phyloP scores from a whole-genome alignment of 1,140 invertebrate genomes.

The Tyrophagus putrescentiae region DNA sequence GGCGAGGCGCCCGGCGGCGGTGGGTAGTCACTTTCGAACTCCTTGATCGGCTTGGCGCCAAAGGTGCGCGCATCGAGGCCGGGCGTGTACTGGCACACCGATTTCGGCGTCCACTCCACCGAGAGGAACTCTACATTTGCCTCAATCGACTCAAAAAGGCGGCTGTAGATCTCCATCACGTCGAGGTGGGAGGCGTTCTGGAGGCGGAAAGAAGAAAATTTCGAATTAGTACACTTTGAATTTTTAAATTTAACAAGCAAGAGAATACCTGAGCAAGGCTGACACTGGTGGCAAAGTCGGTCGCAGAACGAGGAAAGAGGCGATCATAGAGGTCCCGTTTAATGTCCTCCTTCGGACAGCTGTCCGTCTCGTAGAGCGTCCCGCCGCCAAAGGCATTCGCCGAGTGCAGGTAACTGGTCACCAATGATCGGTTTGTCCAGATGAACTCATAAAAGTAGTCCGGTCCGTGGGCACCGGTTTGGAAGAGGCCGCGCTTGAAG shows the following conservation, averaged over 20 bases:
- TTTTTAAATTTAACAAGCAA: too few relatives aligned
- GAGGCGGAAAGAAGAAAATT: too few relatives aligned
- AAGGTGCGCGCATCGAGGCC: background rate
- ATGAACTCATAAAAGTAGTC: conserved; percentile 19
- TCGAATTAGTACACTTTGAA: too few relatives aligned
- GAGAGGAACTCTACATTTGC: conserved; percentile 7
- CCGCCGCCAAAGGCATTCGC: background rate
- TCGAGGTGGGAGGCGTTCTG: background rate
- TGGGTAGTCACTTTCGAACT: background rate
- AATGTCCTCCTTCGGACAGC: conserved; percentile 15
- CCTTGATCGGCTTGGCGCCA: background rate
- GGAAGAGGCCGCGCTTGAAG: background rate
- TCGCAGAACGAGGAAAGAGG: background rate
- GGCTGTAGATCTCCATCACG: background rate
- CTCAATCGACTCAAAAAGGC: conserved; percentile 8
- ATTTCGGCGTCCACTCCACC: conserved; percentile 7
- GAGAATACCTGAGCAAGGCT: too few relatives aligned
- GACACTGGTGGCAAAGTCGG: background rate
- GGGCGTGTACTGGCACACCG: background rate
- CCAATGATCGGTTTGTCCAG: conserved; percentile 20
- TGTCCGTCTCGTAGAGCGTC: background rate
- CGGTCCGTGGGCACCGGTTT: background rate
- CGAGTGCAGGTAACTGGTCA: background rate
- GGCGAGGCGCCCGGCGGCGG: background rate
- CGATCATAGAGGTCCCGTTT: background rate